Evolutionary conservation across 2,113 vertebrate genomes (phyloP), one percentile per base, ranked within the genome.

Genomic region (Xyliphius kryptos): DNA sequence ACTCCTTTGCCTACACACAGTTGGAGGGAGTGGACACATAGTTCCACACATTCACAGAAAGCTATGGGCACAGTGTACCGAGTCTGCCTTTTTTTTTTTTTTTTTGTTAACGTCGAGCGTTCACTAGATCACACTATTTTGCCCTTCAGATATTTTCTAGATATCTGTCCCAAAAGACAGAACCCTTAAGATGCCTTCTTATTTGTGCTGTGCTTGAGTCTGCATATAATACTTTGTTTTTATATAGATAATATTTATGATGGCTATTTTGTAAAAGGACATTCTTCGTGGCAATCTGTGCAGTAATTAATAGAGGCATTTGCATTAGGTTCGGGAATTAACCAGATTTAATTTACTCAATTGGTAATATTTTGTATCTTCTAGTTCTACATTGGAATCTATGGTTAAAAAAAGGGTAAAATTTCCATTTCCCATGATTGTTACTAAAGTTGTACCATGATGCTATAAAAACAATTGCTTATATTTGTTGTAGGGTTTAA

Each of bases 11-110:
- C 50, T 72, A 37, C 37, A 70, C 50, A 54, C 20, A 54, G 40
- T 47, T 48, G 41, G 61, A 67, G 60, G 41, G 63, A 67, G 64
- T n/a, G 52, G 61, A 72, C 71, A 56, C 36, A 21, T 38, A 64
- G 60, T 63, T 36, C 51, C 16, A 61, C 59, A 32, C 58, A 53
- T 46, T 64, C 59, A 52, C 21, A 19, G 50, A 60, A 26, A 54
- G 6, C 37, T 63, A 21, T 17, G 57, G 48, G 55, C 36, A 63
- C 64, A 67, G 17, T 15, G 44, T 38, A 51, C 44, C 38, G 60
- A 58, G 36, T 46, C 57, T 51, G 46, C 60, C 61, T 56, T 58
- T 15, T 53, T 32, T 32, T 32, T 32, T 5, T 1, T 32, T 32
- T 32, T 32, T 32, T 32, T 32, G 4, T 32, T 69, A 46, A 46